A percentile compares a stretch with the other conserved stretches of the same genome.
Evolutionary conservation across 2,113 vertebrate genomes (phyloP).

Genomic region (Mormyrus lacerda): DNA sequence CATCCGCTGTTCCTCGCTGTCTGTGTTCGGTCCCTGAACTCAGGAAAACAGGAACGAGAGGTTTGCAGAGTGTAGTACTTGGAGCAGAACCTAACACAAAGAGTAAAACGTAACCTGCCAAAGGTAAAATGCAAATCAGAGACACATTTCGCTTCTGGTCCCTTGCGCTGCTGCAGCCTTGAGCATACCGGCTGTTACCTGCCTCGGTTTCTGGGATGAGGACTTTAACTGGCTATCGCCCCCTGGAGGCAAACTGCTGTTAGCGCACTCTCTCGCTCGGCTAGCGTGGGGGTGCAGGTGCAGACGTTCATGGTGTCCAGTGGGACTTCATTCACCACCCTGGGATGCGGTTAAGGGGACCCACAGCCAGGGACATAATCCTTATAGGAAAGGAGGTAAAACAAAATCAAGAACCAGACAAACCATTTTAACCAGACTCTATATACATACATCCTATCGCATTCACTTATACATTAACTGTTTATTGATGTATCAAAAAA

Average conservation of each 20-base stretch:
- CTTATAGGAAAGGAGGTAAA: not conserved
- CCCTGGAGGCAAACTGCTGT: not conserved
- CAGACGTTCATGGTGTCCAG: not conserved
- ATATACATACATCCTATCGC: not conserved
- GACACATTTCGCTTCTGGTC: conserved; percentile 24
- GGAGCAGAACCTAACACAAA: conserved; percentile 32
- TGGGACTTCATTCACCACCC: not conserved
- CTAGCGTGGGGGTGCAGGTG: not conserved
- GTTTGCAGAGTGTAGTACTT: conserved; percentile 20
- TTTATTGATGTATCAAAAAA: not conserved
- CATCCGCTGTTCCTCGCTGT: not conserved
- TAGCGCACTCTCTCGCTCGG: not conserved
- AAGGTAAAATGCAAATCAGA: conserved; percentile 38
- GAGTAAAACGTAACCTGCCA: conserved; percentile 41
- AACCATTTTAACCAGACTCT: not conserved
- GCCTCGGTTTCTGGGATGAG: not conserved
- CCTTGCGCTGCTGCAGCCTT: not conserved
- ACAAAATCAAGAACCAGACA: not conserved
- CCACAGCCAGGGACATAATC: not conserved
- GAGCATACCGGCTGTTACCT: not conserved
- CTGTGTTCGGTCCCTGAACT: not conserved
- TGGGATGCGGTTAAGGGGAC: not conserved
- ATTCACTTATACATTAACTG: not conserved
- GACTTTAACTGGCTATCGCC: not conserved
- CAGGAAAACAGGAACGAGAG: not conserved